phyloP scores from a whole-genome alignment of 1,140 invertebrate genomes.

The Metopolophium dirhodum region DNA sequence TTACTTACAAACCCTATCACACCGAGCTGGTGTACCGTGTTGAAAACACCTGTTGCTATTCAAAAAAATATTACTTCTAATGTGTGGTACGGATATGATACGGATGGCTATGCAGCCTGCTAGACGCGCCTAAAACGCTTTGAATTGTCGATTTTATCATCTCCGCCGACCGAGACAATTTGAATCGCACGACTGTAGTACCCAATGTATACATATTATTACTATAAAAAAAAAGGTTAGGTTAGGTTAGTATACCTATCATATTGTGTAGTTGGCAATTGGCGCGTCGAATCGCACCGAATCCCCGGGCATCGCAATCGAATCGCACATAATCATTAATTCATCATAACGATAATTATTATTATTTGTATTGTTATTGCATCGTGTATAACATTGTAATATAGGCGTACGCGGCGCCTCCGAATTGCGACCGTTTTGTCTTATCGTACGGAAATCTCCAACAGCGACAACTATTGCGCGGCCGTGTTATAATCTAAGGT shows the following conservation, averaged over 20 bases:
- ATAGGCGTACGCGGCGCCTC: background rate
- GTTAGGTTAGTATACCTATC: too few species aligned
- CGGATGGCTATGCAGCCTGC: background rate
- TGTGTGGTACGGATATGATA: background rate
- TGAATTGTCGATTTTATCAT: background rate
- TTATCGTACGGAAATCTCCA: background rate
- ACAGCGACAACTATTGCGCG: background rate
- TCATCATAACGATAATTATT: too few species aligned
- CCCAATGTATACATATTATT: too few species aligned
- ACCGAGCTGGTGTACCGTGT: too few species aligned
- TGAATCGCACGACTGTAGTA: background rate
- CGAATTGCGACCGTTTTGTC: background rate
- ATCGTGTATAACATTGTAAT: background rate
- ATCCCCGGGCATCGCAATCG: background rate
- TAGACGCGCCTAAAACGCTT: background rate
- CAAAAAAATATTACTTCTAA: too few species aligned
- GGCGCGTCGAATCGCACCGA: background rate
- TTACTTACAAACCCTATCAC: too few species aligned
- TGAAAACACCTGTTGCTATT: too few species aligned
- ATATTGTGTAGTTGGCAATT: too few species aligned
- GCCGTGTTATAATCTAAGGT: background rate
- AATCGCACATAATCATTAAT: background rate
- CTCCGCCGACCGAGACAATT: too few species aligned
- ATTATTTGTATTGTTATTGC: background rate
- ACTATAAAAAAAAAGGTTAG: too few species aligned